These are phyloP conservation scores for Poeciliopsis occidentalis DNA, from an alignment of 2,113 vertebrate genomes.

Conservation along the genomic window DNA sequence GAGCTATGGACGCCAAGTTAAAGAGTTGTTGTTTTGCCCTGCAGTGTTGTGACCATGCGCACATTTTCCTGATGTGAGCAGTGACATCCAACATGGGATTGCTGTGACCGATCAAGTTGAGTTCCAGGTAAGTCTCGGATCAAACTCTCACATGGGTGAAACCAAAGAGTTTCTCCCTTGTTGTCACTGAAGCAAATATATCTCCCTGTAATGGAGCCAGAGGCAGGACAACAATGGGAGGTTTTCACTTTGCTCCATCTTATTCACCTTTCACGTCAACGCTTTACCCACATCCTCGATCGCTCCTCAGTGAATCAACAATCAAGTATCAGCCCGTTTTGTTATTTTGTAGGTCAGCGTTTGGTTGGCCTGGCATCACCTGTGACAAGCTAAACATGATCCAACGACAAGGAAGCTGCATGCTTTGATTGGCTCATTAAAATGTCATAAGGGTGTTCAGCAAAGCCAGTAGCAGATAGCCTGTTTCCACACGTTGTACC, in stretches of 20 bases:
- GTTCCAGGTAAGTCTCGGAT: too few species aligned
- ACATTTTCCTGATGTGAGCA: too few species aligned
- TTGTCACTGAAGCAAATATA: constrained; percentile 2
- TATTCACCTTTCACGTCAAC: constrained; percentile 12
- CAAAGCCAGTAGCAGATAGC: constrained; percentile 30
- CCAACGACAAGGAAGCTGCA: constrained; percentile 46
- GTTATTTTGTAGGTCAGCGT: constrained; percentile 47
- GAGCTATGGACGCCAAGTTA: too few species aligned
- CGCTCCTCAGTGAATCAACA: constrained; percentile 16
- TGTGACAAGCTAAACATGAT: constrained; percentile 44
- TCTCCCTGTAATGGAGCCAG: not conserved
- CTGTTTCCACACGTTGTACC: constrained; percentile 23
- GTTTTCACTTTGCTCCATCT: not conserved
- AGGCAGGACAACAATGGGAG: constrained; percentile 5
- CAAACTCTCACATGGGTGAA: not conserved
- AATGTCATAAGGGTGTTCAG: constrained; percentile 53
- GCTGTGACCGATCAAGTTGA: too few species aligned
- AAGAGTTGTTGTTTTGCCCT: too few species aligned
- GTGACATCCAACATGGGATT: too few species aligned
- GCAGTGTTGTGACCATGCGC: too few species aligned
- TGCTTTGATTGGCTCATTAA: constrained; percentile 61
- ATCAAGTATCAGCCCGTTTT: constrained; percentile 31
- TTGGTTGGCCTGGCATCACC: constrained; percentile 15
- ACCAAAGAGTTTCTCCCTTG: not conserved
- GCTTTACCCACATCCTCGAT: constrained; percentile 15